Evolutionary conservation across 2,797 vertebrate genomes (phyloP), one percentile per base, ranked within the genome.

Genomic region (Diplodus sargus): DNA sequence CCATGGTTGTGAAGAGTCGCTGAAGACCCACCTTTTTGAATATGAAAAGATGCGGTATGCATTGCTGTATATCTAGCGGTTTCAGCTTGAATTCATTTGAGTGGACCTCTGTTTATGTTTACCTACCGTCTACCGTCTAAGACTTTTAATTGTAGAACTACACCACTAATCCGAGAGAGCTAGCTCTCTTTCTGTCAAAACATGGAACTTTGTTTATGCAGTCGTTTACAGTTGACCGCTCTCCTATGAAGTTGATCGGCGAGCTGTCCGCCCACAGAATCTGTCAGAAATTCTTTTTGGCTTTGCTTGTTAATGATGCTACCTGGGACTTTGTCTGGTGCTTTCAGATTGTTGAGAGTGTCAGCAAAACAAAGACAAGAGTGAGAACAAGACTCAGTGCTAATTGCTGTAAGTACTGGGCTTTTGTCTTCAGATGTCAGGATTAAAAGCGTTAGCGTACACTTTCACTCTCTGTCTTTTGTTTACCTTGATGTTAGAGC

Each of bases 371-470:
- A 84, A 85, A 76, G 78, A 87, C 28, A 48, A 42, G 65, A 64
- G 72, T 4, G 18, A 78, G 78, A 81, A 74, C 81, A 72, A 84
- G 69, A 56, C 15, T 28, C 7, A 22, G 45, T 20, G 67, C 77
- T 90, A 86, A 87, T 89, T 91, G 62, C 84, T 80, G 11, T 79
- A 85, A 89, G 81, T 77, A 73, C 60, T 13, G 16, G 53, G 86
- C 76, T 78, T 84, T 39, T 76, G 72, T 79, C 81, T 81, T 80
- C 70, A 78, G 77, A 83, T 81, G 85, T 87, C 72, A 56, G 73
- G 81, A 84, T 84, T 76, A 68, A 84, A 81, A 83, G 73, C n/a
- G 0, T 85, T 63, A 61, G 70, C 14, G 8, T 59, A 30, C 22
- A 48, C 48, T 51, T 54, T 49, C 13, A 11, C 25, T 69, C 15